Base-by-base conservation (phyloP, 1,140 invertebrate genomes). In the Whitmania pigra region DNA sequence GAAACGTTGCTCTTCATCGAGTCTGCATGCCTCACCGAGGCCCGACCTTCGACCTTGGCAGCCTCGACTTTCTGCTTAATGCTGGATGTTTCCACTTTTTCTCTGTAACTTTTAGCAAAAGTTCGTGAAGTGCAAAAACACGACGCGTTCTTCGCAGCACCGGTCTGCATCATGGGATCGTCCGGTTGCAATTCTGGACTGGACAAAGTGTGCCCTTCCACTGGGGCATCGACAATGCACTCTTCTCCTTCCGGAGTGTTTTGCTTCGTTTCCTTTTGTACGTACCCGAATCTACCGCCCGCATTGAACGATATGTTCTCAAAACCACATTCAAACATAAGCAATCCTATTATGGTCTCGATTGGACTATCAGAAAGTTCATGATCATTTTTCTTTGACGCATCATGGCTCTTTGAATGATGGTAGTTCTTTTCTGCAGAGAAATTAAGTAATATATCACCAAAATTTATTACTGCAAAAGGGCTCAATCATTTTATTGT, bases 291-390 rank as follows among this genome's bases (percentile, higher is more conserved):
- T 85, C 86, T 80, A 88, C 90, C 77, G 4, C 85, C 82, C n/a
- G 90, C 87, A 80, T 91, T 93, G 0, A 94, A 82, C 53, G 88
- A 88, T 17, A 94, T 87, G 22, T 92, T 91, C 84, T 97, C 93
- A 2, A 96, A 82, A 0, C 94, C 94, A 82, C 90, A 92, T 81
- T 97, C 94, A 80, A 94, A 95, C 93, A 97, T 96, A 68, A 97
- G 95, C 78, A 93, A 95, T 29, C 93, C 93, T 66, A 93, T 85
- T 76, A 88, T 88, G 74, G 89, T 89, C 74, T 89, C 87, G 13
- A 77, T 76, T 20, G 22, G 11, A 63, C 22, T 63, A 13, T 63
- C 22, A 11, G 22, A 20, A 63, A 31, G 22, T 25, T 63, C 57
- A 0, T 18, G 22, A 25, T 22, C 22, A n/a, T 20, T 25, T 63